phyloP scores from a whole-genome alignment of 92 coral and sea anemone genomes.

The Palythoa grandis region DNA sequence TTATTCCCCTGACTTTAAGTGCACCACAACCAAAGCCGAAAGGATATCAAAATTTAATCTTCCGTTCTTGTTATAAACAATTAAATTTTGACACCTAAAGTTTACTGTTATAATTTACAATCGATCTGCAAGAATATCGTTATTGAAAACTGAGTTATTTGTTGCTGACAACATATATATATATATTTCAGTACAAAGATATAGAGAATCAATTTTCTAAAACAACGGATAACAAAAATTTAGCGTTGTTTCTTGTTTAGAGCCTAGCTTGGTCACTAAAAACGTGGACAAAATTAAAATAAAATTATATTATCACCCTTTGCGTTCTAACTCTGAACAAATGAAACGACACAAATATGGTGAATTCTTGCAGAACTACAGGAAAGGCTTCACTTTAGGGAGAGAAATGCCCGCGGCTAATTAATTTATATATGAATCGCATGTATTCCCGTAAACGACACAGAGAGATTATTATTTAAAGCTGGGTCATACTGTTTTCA shows the following conservation, averaged over 20 bases:
- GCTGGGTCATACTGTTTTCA: background rate
- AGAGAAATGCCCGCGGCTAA: conserved; percentile 25
- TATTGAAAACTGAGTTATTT: background rate
- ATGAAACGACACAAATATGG: conserved; percentile 10
- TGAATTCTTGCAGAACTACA: background rate
- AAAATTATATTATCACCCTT: background rate
- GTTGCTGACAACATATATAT: conserved; percentile 4
- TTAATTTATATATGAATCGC: conserved; percentile 9
- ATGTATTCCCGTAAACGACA: conserved; percentile 3
- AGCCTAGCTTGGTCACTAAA: background rate
- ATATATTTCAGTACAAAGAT: too few species aligned
- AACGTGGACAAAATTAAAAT: background rate
- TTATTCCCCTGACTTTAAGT: background rate
- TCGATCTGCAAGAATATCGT: conserved; percentile 5
- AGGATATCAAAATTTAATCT: background rate
- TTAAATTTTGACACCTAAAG: background rate
- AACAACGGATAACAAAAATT: background rate
- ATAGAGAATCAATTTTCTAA: background rate
- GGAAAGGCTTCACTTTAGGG: conserved; percentile 1
- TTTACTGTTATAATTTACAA: background rate
- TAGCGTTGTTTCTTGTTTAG: too few species aligned
- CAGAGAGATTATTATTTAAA: conserved; percentile 12
- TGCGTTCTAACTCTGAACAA: background rate
- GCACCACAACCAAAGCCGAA: background rate
- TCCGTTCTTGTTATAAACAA: background rate